phyloP scores from a whole-genome alignment of 2,797 vertebrate species.

The Spea hammondii region DNA sequence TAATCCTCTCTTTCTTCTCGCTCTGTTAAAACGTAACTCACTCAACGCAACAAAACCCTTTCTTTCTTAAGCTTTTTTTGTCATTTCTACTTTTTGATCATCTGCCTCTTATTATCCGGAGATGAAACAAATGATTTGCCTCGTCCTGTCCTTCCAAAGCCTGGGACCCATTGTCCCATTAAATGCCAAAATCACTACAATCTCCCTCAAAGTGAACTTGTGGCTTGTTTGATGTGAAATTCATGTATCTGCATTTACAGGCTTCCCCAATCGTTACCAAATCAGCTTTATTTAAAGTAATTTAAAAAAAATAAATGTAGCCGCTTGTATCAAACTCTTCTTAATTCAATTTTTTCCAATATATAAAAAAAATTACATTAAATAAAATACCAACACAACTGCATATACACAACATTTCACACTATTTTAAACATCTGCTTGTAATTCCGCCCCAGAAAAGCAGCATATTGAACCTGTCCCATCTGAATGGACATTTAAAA shows the following conservation, averaged over 20 bases:
- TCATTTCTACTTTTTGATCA: constrained; percentile 13
- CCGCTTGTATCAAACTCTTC: no score
- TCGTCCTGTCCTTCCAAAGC: neutral
- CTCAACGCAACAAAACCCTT: neutral
- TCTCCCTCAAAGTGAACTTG: neutral
- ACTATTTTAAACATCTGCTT: neutral
- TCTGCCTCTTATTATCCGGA: constrained; percentile 7
- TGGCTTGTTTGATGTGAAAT: neutral
- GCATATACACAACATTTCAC: no score
- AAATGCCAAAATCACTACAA: neutral
- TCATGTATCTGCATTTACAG: neutral
- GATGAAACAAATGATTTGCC: constrained; percentile 24
- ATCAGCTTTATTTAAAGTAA: no score
- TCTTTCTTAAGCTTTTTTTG: neutral
- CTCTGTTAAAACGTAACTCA: neutral
- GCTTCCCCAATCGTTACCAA: no score
- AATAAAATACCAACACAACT: no score
- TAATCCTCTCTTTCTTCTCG: constrained; percentile 18
- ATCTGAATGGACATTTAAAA: constrained; percentile 36
- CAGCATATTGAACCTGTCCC: constrained; percentile 43
- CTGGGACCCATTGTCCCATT: neutral
- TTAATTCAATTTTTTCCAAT: no score
- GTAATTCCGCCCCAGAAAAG: neutral
- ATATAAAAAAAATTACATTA: no score
- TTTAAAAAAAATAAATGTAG: no score